phyloP scores from a whole-genome alignment of 2,797 vertebrate genomes.

The Cyprinodon diabolis region DNA sequence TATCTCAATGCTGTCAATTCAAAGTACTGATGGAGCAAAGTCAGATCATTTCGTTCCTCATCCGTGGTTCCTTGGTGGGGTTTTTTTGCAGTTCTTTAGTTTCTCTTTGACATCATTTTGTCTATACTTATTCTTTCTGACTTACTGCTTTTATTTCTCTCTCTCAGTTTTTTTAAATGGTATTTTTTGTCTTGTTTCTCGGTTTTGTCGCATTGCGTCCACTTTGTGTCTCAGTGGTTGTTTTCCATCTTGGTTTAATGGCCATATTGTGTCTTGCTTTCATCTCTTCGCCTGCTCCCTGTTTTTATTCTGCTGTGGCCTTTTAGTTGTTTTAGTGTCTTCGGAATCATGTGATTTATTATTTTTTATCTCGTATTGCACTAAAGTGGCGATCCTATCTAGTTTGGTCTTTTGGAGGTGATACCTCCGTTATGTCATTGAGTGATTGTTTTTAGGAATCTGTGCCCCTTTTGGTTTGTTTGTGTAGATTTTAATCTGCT shows the following conservation, averaged over 20 bases:
- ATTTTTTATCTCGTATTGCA: not conserved
- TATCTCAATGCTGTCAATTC: not conserved
- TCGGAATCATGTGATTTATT: not conserved
- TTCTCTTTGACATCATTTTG: not conserved
- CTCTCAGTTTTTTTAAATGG: not conserved
- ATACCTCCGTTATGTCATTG: not conserved
- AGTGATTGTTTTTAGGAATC: not conserved
- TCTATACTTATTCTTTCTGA: not conserved
- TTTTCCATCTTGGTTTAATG: not conserved
- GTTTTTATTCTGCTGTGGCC: not conserved
- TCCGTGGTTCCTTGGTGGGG: not conserved
- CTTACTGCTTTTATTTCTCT: not conserved
- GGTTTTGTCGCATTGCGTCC: constrained; percentile 3
- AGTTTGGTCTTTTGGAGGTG: not conserved
- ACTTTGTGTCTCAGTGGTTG: constrained; percentile 3
- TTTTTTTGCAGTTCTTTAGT: not conserved
- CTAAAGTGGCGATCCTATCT: not conserved
- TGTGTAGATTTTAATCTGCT: not conserved
- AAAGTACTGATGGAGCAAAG: not conserved
- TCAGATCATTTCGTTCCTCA: no score
- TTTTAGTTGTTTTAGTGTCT: not conserved
- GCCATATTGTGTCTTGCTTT: not conserved
- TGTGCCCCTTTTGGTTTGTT: not conserved
- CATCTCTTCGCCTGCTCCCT: not conserved
- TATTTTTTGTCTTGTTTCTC: not conserved